Evolutionary conservation across 2,113 vertebrate genomes (phyloP), one percentile per base, ranked within the genome.

Genomic region (Pontoporia blainvillei): DNA sequence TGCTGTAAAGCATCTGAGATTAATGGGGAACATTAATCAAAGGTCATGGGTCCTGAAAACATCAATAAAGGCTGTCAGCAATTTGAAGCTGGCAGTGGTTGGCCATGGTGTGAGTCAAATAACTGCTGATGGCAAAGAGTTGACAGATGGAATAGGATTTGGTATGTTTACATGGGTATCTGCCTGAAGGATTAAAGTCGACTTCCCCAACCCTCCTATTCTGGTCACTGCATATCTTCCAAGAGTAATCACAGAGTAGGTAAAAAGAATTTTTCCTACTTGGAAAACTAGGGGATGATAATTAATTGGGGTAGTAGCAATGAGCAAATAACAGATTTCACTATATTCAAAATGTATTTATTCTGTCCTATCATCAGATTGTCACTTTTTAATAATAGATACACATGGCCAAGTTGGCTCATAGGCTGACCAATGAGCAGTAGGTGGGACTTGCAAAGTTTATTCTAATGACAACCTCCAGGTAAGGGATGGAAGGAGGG

Each of bases 21-120:
- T 97, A 95, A 96, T 95, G 14, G 84, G 15, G 78, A 97, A 97
- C 46, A 91, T 88, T 88, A 96, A 85, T 49, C 78, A 69, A 96
- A 90, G 81, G 46, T 90, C 81, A 90, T 46, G 59, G 29, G 34
- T 82, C 71, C 52, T 62, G 54, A 49, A 87, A 93, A 95, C 66
- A 94, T 95, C 92, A 92, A 79, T 94, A 96, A 95, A 85, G 14
- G 36, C 62, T 91, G 34, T 18, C 52, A 81, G 66, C 27, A 84
- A 90, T 66, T 52, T 90, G 88, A 96, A 97, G 86, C 8, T 57
- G 27, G 31, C 66, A 85, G 44, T 76, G 72, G 34, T 73, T 93
- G 41, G 20, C 69, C 52, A 46, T 12, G 36, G 36, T 52, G 10
- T 72, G 83, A 93, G 39, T 94, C 52, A 94, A 87, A 94, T 66